Base-by-base conservation (phyloP, 1,140 invertebrate genomes). In the Drosophila obscura region DNA sequence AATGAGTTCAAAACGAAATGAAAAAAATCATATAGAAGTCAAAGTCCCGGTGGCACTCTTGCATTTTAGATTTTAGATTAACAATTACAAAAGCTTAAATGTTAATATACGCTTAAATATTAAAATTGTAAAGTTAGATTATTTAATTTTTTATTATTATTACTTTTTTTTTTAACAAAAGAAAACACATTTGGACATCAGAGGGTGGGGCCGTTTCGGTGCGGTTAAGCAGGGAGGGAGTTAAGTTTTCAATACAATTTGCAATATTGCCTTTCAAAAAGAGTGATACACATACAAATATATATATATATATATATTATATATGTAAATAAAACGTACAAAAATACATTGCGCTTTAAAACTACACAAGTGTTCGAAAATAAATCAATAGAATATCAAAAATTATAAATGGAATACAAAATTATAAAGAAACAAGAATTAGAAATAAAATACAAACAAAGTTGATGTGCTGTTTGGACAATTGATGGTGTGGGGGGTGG, bases 71-170 rank as follows among this genome's bases (percentile, higher is more conserved):
- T 69, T 68, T 59, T 66, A 71, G 64, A 72, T 74, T 80, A 80
- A 78, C 74, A 87, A 71, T 65, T 78, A 85, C 52, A 87, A 51
- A 44, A 88, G 83, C 82, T 87, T 87, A 88, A 64, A 82, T 82
- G 82, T 88, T 87, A 88, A 87, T 87, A 63, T 31, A 31, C 44
- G 82, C 82, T 88, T 87, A 88, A 87, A 79, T 66, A 73, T 80
- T 73, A 39, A 3, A 87, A 71, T 53, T 72, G 41, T 87, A 82
- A 78, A 85, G 82, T 85, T 85, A 81, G 69, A 77, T 68, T 60
- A 73, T 72, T 66, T 59, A 63, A 72, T 28, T 39, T 39, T 39
- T 13, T 2, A 39, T 39, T 19, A 19, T 19, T 16, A 16, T 16
- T 16, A n/a, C n/a, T 19, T 19, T 39, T 39, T 39, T 39, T 35